Base-by-base conservation (phyloP, 2,113 vertebrate genomes). In the Addax nasomaculatus region DNA sequence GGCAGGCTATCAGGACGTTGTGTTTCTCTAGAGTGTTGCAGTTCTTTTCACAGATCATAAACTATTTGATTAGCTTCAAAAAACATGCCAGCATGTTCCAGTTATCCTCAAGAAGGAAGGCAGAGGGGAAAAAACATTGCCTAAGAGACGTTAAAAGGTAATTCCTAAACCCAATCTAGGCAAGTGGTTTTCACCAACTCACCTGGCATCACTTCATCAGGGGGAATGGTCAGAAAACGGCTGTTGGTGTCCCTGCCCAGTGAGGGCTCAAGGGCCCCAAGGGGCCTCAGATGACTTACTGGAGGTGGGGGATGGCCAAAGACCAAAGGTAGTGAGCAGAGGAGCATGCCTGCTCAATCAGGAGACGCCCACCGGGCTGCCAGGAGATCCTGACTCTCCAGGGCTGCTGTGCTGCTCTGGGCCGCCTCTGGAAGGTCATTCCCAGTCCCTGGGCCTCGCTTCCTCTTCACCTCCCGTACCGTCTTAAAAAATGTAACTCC, bases 321-420 rank as follows among this genome's bases (percentile, higher is more conserved):
- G 73, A 33, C 8, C 23, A 39, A 57, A 49, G 27, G 30, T 2
- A 39, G 12, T 5, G 14, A 79, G 53, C 1, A 3, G 36, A 15
- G 0, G 7, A 4, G 11, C 5, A 0, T 2, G 25, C 33, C 25
- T 7, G 1, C 14, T 62, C 27, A 4, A 1, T 30, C 23, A n/a
- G 43, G 45, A 85, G 53, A 1, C 1, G 16, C 47, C 36, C 23
- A 0, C 2, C 0, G 3, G 33, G 9, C 29, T 78, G 39, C 47
- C 57, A 21, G 27, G 39, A 49, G 14, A 21, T 8, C 49, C 16
- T 23, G 11, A 17, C 1, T 14, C 1, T 39, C 7, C 14, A 7
- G 0, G 33, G 47, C 47, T 16, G 60, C 55, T 90, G 16, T 62
- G 43, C 25, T 5, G 25, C 30, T 80, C 29, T 53, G 49, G 19